A percentile compares a stretch with the other conserved stretches of the same genome.
phyloP scores from a whole-genome alignment of 2,888 invertebrate genomes.

The Brachylomia viminalis region DNA sequence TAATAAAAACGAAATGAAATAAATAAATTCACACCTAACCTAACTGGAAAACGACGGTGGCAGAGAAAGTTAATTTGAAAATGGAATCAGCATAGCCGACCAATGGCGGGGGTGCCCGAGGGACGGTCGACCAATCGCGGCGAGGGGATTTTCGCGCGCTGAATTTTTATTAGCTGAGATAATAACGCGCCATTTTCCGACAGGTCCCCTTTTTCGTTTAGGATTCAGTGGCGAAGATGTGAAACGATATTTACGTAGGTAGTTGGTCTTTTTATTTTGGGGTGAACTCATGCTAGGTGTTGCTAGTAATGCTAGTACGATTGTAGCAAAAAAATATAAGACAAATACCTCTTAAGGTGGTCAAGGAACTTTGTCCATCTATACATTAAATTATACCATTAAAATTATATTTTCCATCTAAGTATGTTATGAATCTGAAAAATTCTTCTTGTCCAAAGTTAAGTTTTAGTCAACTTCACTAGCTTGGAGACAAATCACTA shows the following conservation, averaged over 20 bases:
- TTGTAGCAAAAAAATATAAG: not conserved
- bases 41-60: constrained; percentile 83
- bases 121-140: constrained; percentile 84
- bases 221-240: constrained; percentile 57
- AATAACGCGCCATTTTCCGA: constrained; percentile 89
- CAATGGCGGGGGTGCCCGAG: constrained; percentile 83
- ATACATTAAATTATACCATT: not conserved
- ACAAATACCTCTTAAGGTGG: no score
- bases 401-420: no score
- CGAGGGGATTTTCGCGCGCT: constrained; percentile 88
- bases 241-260: constrained; percentile 29
- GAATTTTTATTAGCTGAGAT: constrained; percentile 90
- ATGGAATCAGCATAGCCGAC: constrained; percentile 88
- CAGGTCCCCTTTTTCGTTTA: constrained; percentile 85
- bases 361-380: no score
- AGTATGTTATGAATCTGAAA: not conserved
- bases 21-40: constrained; percentile 80
- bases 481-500: not conserved
- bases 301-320: no score
- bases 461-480: not conserved
- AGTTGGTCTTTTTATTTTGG: not conserved
- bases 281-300: not conserved
- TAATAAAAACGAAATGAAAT: constrained; percentile 82
- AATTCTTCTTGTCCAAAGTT: not conserved
- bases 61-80: constrained; percentile 90